These are phyloP conservation scores for Zaprionus obscuricornis DNA, from an alignment of 2,888 invertebrate species.

Conservation along the genomic window DNA sequence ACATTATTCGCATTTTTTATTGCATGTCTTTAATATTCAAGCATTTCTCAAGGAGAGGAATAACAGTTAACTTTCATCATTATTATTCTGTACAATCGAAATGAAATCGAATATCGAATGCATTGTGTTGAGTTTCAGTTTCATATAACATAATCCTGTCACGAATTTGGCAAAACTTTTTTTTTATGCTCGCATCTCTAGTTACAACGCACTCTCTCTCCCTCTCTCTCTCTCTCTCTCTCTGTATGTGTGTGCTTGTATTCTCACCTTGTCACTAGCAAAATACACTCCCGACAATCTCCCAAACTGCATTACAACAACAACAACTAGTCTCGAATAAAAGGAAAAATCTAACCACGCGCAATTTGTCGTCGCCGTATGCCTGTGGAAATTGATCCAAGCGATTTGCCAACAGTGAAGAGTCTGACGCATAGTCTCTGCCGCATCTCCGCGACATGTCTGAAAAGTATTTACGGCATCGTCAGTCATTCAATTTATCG, in stretches of 20 bases:
- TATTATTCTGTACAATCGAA: slow-evolving; percentile 11
- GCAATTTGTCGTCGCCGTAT: slow-evolving; percentile 67
- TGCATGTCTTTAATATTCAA: background rate
- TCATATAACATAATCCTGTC: slow-evolving; percentile 37
- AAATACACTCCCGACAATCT: slow-evolving; percentile 32
- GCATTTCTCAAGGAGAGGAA: no score
- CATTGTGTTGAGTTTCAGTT: slow-evolving; percentile 3
- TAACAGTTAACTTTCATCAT: no score
- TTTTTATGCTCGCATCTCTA: background rate
- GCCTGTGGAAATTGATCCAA: slow-evolving; percentile 71
- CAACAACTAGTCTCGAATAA: slow-evolving; percentile 9
- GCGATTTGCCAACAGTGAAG: slow-evolving; percentile 61
- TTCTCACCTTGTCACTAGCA: slow-evolving; percentile 63
- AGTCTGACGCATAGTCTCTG: slow-evolving; percentile 35
- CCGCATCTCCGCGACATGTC: slow-evolving; percentile 53
- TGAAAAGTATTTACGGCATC: slow-evolving; percentile 79
- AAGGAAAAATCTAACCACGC: slow-evolving; percentile 75
- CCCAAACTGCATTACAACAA: slow-evolving; percentile 29
- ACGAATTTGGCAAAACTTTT: slow-evolving; percentile 34
- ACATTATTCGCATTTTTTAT: no score
- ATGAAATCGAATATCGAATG: slow-evolving; percentile 26
- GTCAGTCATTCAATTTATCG: slow-evolving; percentile 79
- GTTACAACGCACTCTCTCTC: no score
- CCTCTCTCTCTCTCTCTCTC: no score
- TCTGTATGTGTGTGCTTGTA: slow-evolving; percentile 12